These are phyloP conservation scores for Falco naumanni DNA, from an alignment of 2,797 vertebrate genomes.

Conservation along the genomic window DNA sequence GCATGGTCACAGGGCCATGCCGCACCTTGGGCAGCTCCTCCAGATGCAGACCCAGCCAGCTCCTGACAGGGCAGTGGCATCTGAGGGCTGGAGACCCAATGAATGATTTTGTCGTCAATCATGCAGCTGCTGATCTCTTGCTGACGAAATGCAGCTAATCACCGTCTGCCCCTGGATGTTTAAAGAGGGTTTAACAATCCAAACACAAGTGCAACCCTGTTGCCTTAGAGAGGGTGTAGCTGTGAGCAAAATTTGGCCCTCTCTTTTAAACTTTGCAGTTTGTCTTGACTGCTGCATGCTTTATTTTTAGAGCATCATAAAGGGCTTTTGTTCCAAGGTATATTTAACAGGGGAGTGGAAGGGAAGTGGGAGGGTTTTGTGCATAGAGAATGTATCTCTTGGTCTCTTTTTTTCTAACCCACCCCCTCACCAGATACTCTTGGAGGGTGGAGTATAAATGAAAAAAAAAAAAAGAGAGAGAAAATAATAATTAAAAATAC, in stretches of 20 bases:
- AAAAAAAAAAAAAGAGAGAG: neutral
- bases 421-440: conserved; percentile 62
- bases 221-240: conserved; percentile 61
- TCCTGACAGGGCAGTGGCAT: neutral
- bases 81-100: neutral
- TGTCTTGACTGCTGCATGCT: conserved; percentile 47
- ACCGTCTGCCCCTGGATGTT: conserved; percentile 21
- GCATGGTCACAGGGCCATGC: accelerated
- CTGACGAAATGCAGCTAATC: neutral
- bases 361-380: conserved; percentile 63
- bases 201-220: conserved; percentile 37
- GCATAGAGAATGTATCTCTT: conserved; percentile 55
- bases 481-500: conserved; percentile 60
- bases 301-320: conserved; percentile 74
- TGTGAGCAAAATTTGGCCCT: conserved; percentile 55
- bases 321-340: conserved; percentile 72
- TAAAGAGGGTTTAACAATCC: conserved; percentile 38
- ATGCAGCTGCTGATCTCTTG: neutral
- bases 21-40: neutral
- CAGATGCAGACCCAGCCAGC: neutral
- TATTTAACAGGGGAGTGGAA: conserved; percentile 74
- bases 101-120: neutral
- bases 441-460: conserved; percentile 57
- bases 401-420: conserved; percentile 50
- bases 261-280: conserved; percentile 33